Evolutionary conservation across 64 coral and sea anemone genomes (phyloP), one percentile per base, ranked within the genome.

Genomic region (Platygyra sinensis): DNA sequence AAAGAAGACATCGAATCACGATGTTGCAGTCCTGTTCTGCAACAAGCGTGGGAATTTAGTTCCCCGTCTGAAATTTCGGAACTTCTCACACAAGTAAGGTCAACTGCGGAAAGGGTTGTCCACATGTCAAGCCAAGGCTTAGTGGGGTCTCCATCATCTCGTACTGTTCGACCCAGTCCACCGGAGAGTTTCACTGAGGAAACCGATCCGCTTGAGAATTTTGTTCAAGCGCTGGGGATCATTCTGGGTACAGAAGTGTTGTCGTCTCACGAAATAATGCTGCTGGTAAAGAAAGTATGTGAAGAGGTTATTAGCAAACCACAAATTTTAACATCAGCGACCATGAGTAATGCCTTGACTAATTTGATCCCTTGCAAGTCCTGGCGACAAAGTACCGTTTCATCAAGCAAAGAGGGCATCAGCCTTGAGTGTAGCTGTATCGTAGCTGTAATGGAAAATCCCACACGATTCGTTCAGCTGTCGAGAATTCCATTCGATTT

Each of bases 401-500:
- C 4, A 8, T 18, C 10, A 71, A 63, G 0, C 10, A 51, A 1
- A 14, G 22, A 71, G 27, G 36, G 5, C 10, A 28, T 85, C 12
- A 36, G 17, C 0, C n/a, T 72, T 11, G 62, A 29, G 22, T 71
- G 13, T 13, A 28, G 2, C 28, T 20, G 67, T 0, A 85, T 85
- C 14, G 62, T 46, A 42, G 0, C 39, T 13, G 20, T 72, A 0
- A 12, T 85, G 62, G 39, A 54, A 10, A 12, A 85, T 51, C 38
- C 63, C 22, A 72, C 3, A 1, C n/a, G 52, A 10, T 38, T 85
- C 36, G 3, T 22, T 51, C 81, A 85, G n/a, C 22, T 85, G 13
- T 64, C 62, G 5, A 85, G 36, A 71, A 50, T 85, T 17, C n/a
- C 81, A 8, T 15, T 91, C 20, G n/a, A n/a, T n/a, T n/a, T n/a